Percentiles rank a stretch among this genome's conserved stretches.
Conservation (phyloP, 2,797 vertebrate species). For the Eospalax fontanierii region DNA sequence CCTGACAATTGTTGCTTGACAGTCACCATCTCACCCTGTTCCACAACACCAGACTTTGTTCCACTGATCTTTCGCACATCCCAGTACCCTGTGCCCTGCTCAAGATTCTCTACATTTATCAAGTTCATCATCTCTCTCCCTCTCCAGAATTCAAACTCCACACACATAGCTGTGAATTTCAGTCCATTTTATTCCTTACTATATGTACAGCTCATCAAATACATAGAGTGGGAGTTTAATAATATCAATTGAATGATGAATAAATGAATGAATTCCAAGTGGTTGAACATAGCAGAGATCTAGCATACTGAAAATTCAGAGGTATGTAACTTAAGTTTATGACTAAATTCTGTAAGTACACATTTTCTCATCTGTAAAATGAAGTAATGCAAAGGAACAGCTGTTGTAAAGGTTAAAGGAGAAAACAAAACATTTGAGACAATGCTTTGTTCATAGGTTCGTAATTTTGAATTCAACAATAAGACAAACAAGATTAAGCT, state of each 20-base stretch:
- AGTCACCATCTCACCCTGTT: not conserved
- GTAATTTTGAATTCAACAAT: conserved; percentile 23
- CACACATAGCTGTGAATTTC: not conserved
- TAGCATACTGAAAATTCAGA: not conserved
- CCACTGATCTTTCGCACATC: not conserved
- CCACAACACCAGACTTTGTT: not conserved
- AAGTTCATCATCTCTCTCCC: not conserved
- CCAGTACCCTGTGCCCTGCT: not conserved
- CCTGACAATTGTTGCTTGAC: not conserved
- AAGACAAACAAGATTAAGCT: conserved; percentile 37
- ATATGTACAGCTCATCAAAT: not conserved
- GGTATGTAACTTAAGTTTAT: conserved; percentile 1
- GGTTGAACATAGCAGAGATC: not conserved
- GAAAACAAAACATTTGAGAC: conserved; percentile 32
- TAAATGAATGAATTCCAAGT: conserved; percentile 20
- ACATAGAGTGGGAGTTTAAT: not conserved
- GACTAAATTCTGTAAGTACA: conserved; percentile 29
- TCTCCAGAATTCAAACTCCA: conserved; percentile 19
- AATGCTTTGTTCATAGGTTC: not conserved
- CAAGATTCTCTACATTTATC: not conserved
- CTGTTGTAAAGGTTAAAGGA: conserved; percentile 22
- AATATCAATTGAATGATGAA: not conserved
- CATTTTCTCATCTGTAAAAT: conserved; percentile 52
- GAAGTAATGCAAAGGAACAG: not conserved
- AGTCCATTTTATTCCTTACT: not conserved